phyloP scores from a whole-genome alignment of 1,140 invertebrate species.

The Drosophila ficusphila region DNA sequence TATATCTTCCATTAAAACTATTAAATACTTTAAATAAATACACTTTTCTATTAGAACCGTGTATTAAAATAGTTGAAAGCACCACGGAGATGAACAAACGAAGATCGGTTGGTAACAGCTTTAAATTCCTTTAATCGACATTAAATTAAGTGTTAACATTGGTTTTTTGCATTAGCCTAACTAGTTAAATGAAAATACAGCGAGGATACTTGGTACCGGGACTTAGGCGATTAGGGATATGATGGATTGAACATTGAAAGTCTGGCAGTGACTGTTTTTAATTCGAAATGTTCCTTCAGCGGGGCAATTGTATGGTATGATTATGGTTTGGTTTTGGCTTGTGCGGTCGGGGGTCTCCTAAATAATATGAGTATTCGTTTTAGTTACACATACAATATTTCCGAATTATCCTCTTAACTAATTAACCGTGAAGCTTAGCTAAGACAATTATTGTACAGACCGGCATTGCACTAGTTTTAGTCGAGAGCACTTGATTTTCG shows the following conservation, averaged over 20 bases:
- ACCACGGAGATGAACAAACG: slow-evolving; percentile 3
- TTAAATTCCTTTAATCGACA: slow-evolving; percentile 43
- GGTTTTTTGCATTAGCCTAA: slow-evolving; percentile 24
- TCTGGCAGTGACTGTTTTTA: slow-evolving; percentile 47
- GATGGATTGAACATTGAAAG: slow-evolving; percentile 30
- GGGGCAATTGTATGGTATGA: slow-evolving; percentile 28
- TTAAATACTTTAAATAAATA: slow-evolving; percentile 79
- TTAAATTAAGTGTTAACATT: slow-evolving; percentile 40
- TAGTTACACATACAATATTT: slow-evolving; percentile 36
- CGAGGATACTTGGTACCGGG: slow-evolving; percentile 44
- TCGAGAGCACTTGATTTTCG: slow-evolving; percentile 21
- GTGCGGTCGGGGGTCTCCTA: slow-evolving; percentile 38
- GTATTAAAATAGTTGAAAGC: slow-evolving; percentile 20
- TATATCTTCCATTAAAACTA: slow-evolving; percentile 80
- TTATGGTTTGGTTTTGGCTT: slow-evolving; percentile 45
- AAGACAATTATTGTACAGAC: slow-evolving; percentile 74
- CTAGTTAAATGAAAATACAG: slow-evolving; percentile 48
- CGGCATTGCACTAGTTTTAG: slow-evolving; percentile 65
- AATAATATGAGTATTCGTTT: slow-evolving; percentile 70
- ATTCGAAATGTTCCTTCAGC: slow-evolving; percentile 44
- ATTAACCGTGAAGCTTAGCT: slow-evolving; percentile 25
- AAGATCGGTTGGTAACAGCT: slow-evolving; percentile 44
- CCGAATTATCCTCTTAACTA: slow-evolving; percentile 23
- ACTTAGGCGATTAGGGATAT: slow-evolving; percentile 31
- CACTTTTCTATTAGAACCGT: slow-evolving; percentile 67